phyloP scores from a whole-genome alignment of 2,797 vertebrate genomes.

The Etheostoma nigrum region DNA sequence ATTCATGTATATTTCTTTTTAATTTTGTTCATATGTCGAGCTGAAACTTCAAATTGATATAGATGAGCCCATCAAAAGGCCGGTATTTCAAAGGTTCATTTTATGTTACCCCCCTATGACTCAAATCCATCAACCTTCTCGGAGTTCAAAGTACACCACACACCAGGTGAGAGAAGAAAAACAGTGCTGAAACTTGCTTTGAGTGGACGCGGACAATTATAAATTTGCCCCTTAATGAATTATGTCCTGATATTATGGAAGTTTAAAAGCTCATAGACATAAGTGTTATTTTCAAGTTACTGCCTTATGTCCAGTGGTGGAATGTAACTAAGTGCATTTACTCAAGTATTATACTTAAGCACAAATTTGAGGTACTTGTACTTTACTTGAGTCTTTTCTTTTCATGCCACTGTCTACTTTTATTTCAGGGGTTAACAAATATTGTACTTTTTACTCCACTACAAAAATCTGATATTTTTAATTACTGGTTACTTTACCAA shows the following conservation, averaged over 20 bases:
- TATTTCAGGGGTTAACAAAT: too few species aligned
- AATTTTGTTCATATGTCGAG: constrained; percentile 1
- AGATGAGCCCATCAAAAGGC: constrained; percentile 63
- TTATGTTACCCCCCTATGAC: constrained; percentile 51
- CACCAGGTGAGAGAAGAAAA: constrained; percentile 50
- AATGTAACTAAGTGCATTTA: too few species aligned
- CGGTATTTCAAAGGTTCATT: constrained; percentile 35
- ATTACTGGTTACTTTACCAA: too few species aligned
- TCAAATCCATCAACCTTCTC: constrained; percentile 56
- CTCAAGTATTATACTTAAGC: too few species aligned
- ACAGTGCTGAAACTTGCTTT: constrained; percentile 11
- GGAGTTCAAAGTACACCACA: constrained; percentile 55
- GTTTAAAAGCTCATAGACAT: background rate
- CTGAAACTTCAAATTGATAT: constrained; percentile 45
- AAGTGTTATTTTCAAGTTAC: background rate
- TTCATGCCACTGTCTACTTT: background rate
- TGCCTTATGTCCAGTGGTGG: background rate
- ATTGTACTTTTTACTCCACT: too few species aligned
- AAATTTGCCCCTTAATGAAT: background rate
- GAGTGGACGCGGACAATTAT: constrained; percentile 10
- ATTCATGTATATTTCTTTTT: background rate
- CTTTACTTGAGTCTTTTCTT: background rate
- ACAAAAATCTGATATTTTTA: too few species aligned
- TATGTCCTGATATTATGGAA: background rate
- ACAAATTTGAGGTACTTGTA: too few species aligned